These are phyloP conservation scores for Leistus spinibarbis DNA, from an alignment of 2,888 invertebrate genomes.

Conservation along the genomic window DNA sequence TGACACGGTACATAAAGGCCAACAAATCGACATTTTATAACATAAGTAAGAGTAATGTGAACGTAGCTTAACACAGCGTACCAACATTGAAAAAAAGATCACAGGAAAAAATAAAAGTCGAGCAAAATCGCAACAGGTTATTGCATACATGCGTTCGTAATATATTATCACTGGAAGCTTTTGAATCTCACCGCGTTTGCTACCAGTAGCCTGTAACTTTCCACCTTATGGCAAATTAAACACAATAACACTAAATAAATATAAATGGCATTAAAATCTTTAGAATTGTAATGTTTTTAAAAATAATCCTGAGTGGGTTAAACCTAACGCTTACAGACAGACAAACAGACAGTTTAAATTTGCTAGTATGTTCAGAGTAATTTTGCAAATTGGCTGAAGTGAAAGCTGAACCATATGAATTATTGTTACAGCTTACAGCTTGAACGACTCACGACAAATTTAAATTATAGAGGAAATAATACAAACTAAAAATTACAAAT, in stretches of 20 bases:
- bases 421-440: slow-evolving; percentile 17
- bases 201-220: slow-evolving; percentile 4
- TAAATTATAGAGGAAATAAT: slow-evolving; percentile 8
- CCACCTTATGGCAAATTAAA: background rate
- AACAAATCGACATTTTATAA: slow-evolving; percentile 11
- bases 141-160: slow-evolving; percentile 4
- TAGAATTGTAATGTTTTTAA: background rate
- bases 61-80: background rate
- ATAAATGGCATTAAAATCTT: background rate
- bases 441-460: slow-evolving; percentile 1
- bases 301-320: background rate
- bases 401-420: slow-evolving; percentile 25
- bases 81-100: background rate
- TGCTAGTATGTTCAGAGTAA: slow-evolving; percentile 23
- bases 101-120: background rate
- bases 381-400: slow-evolving; percentile 28
- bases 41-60: slow-evolving; percentile 10
- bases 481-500: background rate
- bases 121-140: slow-evolving; percentile 10
- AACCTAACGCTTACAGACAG: slow-evolving; percentile 10
- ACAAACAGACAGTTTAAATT: too few relatives aligned
- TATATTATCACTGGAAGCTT: slow-evolving; percentile 1
- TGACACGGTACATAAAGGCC: slow-evolving; percentile 3
- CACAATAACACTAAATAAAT: background rate
- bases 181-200: slow-evolving; percentile 3